Conservation (phyloP, 2,113 vertebrate genomes). For the Gallinago undulata region DNA sequence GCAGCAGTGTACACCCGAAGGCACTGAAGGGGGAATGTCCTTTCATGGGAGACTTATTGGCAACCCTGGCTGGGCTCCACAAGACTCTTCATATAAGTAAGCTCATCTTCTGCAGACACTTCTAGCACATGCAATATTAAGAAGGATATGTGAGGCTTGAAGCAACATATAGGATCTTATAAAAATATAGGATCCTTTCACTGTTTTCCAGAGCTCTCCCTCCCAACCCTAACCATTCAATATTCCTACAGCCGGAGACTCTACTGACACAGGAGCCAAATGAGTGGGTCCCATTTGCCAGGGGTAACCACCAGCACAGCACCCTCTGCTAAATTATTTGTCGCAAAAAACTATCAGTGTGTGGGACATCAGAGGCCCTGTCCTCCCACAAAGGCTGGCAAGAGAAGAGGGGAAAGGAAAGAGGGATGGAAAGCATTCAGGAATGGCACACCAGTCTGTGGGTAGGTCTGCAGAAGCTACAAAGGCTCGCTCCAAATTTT, state of each 20-base stretch:
- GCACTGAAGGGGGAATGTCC: neutral
- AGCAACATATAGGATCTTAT: neutral
- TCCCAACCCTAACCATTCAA: neutral
- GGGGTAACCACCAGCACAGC: neutral
- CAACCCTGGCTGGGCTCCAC: neutral
- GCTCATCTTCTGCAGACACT: neutral
- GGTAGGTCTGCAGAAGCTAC: neutral
- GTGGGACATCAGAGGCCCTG: neutral
- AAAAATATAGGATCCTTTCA: neutral
- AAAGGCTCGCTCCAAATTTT: neutral
- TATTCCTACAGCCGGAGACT: neutral
- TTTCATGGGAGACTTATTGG: neutral
- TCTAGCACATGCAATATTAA: neutral
- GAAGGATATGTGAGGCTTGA: neutral
- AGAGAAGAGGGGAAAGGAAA: neutral
- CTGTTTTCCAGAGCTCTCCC: neutral
- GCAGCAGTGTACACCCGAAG: neutral
- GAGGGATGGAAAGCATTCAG: neutral
- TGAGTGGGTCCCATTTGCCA: neutral
- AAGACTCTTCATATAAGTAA: neutral
- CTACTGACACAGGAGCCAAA: neutral
- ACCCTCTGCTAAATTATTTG: neutral
- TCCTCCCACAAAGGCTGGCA: neutral
- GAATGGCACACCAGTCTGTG: neutral
- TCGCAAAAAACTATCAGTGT: accelerated